A percentile compares a stretch with the other conserved stretches of the same genome.
These are phyloP conservation scores for Cynocephalus volans DNA, from an alignment of 2,113 vertebrate genomes.

Conservation along the genomic window DNA sequence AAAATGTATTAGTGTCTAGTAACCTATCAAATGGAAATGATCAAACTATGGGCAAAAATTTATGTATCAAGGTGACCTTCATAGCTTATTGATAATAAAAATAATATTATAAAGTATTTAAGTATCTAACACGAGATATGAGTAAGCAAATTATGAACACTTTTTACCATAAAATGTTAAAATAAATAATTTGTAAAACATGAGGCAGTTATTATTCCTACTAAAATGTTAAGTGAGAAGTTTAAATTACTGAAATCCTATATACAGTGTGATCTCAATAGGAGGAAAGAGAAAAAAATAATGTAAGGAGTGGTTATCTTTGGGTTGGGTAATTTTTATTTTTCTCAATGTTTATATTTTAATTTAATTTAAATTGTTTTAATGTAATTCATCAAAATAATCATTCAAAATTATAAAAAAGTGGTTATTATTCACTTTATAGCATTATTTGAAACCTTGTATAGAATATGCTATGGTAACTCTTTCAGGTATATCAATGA, in stretches of 20 bases:
- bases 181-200: background rate
- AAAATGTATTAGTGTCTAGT: background rate
- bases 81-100: background rate
- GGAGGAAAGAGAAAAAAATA: background rate
- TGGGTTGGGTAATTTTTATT: background rate
- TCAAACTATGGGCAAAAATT: background rate
- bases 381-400: background rate
- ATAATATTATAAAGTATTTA: background rate
- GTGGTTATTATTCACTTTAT: background rate
- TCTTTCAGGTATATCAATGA: background rate
- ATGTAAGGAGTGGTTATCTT: background rate
- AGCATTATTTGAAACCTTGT: background rate
- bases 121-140: background rate
- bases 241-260: background rate
- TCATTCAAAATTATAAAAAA: background rate
- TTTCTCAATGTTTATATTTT: background rate
- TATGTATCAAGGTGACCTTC: background rate
- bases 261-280: background rate
- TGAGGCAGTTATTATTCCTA: background rate
- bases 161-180: background rate
- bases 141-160: background rate
- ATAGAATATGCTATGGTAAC: background rate
- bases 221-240: background rate
- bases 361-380: constrained; percentile 2
- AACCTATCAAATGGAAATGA: background rate